These are phyloP conservation scores for Aselliscus stoliczkanus DNA, from an alignment of 2,797 vertebrate species.

Conservation along the genomic window DNA sequence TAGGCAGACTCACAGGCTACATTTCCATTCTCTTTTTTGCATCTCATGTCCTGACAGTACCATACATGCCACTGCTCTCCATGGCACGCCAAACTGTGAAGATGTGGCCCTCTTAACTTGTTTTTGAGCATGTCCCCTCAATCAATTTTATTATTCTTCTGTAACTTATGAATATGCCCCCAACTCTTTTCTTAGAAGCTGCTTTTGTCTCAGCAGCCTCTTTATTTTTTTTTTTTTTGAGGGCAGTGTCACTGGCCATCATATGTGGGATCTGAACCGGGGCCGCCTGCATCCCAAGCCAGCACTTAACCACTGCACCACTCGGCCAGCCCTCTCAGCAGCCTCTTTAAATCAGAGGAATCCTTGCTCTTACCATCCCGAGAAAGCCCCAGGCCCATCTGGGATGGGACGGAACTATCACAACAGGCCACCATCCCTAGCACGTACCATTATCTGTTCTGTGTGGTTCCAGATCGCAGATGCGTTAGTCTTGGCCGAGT, in stretches of 20 bases:
- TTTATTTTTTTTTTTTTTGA: too few species aligned
- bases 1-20: background rate
- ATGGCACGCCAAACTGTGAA: background rate
- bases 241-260: too few species aligned
- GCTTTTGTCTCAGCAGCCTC: background rate
- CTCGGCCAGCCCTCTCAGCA: too few species aligned
- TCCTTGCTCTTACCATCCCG: background rate
- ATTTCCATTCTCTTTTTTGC: background rate
- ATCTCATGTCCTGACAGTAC: background rate
- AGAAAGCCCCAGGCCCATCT: background rate
- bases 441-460: constrained; percentile 68
- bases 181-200: background rate
- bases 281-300: too few species aligned
- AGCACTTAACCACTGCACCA: too few species aligned
- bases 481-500: constrained; percentile 14
- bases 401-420: background rate
- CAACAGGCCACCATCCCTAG: background rate
- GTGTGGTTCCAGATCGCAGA: constrained; percentile 73
- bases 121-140: background rate
- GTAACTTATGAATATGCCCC: background rate
- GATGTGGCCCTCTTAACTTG: background rate
- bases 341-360: background rate
- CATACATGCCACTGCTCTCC: background rate
- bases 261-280: too few species aligned
- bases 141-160: background rate